Conservation (phyloP, 2,888 invertebrate species). For the Apamea sordens region DNA sequence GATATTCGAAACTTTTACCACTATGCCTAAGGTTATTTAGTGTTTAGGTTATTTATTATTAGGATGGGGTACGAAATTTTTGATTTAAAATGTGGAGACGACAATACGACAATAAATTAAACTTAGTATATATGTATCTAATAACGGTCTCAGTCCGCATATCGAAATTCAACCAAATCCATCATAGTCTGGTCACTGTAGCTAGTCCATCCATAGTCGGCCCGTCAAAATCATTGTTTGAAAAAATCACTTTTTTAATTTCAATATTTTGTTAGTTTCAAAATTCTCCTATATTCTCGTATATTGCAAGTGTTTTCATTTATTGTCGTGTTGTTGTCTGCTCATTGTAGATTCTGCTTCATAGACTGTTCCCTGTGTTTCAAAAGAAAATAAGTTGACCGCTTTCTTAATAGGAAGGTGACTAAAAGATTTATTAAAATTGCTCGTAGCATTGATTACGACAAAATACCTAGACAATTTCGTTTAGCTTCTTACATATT, state of each 20-base stretch:
- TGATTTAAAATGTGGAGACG: background rate
- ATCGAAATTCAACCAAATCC: background rate
- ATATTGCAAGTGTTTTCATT: background rate
- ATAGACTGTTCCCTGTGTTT: background rate
- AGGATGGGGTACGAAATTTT: background rate
- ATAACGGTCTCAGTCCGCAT: background rate
- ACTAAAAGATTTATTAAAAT: background rate
- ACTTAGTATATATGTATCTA: background rate
- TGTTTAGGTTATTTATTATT: constrained; percentile 16
- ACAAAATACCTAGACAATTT: background rate
- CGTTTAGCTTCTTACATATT: background rate
- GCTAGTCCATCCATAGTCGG: too few relatives aligned
- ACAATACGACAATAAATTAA: background rate
- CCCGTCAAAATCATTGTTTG: background rate
- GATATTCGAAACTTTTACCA: constrained; percentile 52
- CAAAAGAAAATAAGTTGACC: background rate
- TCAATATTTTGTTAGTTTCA: background rate
- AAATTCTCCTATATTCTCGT: background rate
- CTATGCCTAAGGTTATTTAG: constrained; percentile 18
- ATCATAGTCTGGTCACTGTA: background rate
- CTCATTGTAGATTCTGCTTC: background rate
- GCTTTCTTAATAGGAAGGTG: background rate
- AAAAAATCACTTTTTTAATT: background rate
- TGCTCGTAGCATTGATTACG: background rate
- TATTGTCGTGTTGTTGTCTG: background rate